These are phyloP conservation scores for Phytoseiulus persimilis DNA, from an alignment of 2,888 invertebrate genomes.

Conservation along the genomic window DNA sequence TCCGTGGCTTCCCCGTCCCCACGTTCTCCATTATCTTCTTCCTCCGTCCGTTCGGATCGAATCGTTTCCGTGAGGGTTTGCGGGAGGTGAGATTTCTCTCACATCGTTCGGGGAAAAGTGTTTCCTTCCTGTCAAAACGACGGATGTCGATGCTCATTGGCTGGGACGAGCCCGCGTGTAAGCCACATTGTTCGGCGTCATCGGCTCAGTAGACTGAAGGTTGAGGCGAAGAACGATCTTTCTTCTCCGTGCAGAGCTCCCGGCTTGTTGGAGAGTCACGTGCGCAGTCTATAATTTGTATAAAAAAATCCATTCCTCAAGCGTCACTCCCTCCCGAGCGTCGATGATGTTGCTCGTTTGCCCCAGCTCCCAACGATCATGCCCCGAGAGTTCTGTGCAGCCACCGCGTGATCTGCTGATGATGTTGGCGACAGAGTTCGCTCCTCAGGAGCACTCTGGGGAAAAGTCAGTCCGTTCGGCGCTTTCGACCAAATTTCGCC, in stretches of 20 bases:
- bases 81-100: no score
- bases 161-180: background rate
- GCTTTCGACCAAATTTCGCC: no score
- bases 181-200: background rate
- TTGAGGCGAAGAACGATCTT: background rate
- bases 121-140: background rate
- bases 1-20: no score
- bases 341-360: slow-evolving; percentile 5
- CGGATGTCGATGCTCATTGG: background rate
- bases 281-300: slow-evolving; percentile 38
- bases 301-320: slow-evolving; percentile 26
- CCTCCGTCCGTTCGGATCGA: no score
- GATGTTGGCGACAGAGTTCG: background rate
- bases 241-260: background rate
- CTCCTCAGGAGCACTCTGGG: background rate
- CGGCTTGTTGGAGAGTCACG: slow-evolving; percentile 8
- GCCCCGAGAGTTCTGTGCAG: background rate
- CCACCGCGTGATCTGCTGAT: background rate
- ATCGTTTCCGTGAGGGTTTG: no score
- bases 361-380: background rate
- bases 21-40: no score
- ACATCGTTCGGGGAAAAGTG: background rate
- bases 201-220: background rate
- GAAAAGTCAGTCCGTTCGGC: no score
- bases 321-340: background rate